Evolutionary conservation across 2,113 vertebrate genomes (phyloP).

Genomic region (Dendropsophus ebraccatus): DNA sequence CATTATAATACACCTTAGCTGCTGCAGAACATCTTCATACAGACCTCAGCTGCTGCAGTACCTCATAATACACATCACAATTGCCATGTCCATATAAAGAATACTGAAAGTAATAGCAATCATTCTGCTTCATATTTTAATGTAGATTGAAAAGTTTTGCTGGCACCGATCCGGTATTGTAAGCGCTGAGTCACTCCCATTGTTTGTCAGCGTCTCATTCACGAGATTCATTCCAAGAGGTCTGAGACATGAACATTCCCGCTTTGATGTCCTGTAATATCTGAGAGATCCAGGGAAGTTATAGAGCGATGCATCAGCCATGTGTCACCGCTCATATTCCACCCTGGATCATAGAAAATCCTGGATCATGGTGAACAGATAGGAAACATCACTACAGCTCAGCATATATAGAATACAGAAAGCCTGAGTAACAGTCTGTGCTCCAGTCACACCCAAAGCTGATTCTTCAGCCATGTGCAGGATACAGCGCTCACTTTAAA

Average conservation of each 20-base stretch:
- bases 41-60: no score
- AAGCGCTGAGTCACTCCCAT: neutral
- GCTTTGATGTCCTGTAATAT: neutral
- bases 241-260: neutral
- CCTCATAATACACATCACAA: no score
- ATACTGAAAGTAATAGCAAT: neutral
- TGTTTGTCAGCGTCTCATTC: neutral
- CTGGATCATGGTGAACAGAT: neutral
- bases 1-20: no score
- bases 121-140: neutral
- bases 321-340: neutral
- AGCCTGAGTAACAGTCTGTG: neutral
- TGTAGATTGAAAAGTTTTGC: neutral
- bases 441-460: conserved; percentile 13
- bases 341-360: neutral
- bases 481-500: neutral
- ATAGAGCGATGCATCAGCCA: neutral
- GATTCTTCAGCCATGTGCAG: neutral
- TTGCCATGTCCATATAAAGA: neutral
- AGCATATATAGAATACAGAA: neutral
- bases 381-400: neutral
- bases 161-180: neutral
- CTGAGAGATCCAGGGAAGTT: neutral
- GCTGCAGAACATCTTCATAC: no score
- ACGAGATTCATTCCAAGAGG: neutral